Evolutionary conservation across 2,888 invertebrate species (phyloP).

Genomic region (Drosophila bunnanda): DNA sequence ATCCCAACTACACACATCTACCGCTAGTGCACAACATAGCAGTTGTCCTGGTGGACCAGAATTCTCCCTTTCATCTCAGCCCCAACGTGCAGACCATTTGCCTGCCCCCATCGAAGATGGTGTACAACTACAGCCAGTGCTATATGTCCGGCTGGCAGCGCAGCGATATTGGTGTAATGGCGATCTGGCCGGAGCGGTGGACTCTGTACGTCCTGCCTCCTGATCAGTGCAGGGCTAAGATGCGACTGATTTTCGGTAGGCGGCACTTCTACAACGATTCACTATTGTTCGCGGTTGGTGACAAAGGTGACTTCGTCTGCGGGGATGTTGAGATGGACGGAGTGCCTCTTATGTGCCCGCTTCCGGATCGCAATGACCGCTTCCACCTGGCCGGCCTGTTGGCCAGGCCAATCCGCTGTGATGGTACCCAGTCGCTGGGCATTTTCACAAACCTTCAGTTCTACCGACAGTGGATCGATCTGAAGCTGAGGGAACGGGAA

Average conservation of each 20-base stretch:
- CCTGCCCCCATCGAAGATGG: slow-evolving; percentile 52
- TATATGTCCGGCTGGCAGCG: slow-evolving; percentile 62
- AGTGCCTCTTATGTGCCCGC: slow-evolving; percentile 60
- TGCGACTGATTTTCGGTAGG: slow-evolving; percentile 56
- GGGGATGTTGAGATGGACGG: slow-evolving; percentile 45
- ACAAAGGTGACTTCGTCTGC: slow-evolving; percentile 60
- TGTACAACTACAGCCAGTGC: slow-evolving; percentile 63
- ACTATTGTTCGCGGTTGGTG: slow-evolving; percentile 63
- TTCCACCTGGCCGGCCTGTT: slow-evolving; percentile 60
- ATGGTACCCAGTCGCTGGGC: slow-evolving; percentile 59
- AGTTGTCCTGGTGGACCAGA: slow-evolving; percentile 41
- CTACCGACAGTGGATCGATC: slow-evolving; percentile 65
- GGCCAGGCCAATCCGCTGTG: slow-evolving; percentile 55
- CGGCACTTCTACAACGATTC: slow-evolving; percentile 53
- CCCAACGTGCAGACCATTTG: slow-evolving; percentile 59
- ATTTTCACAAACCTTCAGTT: slow-evolving; percentile 59
- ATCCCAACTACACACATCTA: slow-evolving; percentile 56
- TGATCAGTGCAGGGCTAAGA: slow-evolving; percentile 60
- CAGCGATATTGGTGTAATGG: slow-evolving; percentile 33
- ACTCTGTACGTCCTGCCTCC: slow-evolving; percentile 58
- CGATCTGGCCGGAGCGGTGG: slow-evolving; percentile 53
- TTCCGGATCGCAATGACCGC: slow-evolving; percentile 51
- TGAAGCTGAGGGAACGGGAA: slow-evolving; percentile 57
- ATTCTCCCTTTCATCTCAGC: slow-evolving; percentile 40
- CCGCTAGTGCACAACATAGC: slow-evolving; percentile 59